Percentiles rank a stretch among this genome's conserved stretches.
phyloP scores from a whole-genome alignment of 2,888 invertebrate species.

The Sinopyrophorus schimmeli region DNA sequence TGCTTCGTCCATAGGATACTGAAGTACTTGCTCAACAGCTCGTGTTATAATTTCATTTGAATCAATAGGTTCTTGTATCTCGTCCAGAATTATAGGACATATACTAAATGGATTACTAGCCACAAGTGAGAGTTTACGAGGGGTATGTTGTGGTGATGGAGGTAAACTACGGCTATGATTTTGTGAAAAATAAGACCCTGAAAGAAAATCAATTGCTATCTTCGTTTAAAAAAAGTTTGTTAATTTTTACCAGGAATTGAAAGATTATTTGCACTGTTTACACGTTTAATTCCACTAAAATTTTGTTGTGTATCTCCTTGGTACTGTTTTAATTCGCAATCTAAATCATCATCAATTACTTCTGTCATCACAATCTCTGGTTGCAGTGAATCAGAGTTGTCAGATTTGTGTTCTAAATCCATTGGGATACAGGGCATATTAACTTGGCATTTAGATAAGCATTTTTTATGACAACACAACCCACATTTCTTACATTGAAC shows the following conservation, averaged over 20 bases:
- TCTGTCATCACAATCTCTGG: slow-evolving; percentile 59
- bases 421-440: slow-evolving; percentile 48
- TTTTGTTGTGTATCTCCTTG: slow-evolving; percentile 43
- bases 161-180: slow-evolving; percentile 68
- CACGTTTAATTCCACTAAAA: slow-evolving; percentile 63
- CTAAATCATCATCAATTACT: slow-evolving; percentile 44
- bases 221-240: background rate
- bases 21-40: slow-evolving; percentile 61
- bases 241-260: slow-evolving; percentile 62
- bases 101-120: slow-evolving; percentile 62
- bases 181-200: slow-evolving; percentile 56
- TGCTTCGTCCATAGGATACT: slow-evolving; percentile 70
- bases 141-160: slow-evolving; percentile 76
- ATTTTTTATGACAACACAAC: slow-evolving; percentile 95
- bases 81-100: slow-evolving; percentile 55
- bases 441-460: slow-evolving; percentile 82
- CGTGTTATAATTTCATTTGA: slow-evolving; percentile 55
- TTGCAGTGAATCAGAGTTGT: slow-evolving; percentile 42
- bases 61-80: slow-evolving; percentile 51
- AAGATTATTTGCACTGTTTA: slow-evolving; percentile 71
- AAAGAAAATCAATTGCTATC: slow-evolving; percentile 20
- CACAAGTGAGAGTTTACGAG: slow-evolving; percentile 70
- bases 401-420: slow-evolving; percentile 38
- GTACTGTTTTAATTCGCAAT: slow-evolving; percentile 51
- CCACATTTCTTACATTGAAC: slow-evolving; percentile 88